phyloP scores from a whole-genome alignment of 2,888 invertebrate genomes.

The Campoplex capitator region DNA sequence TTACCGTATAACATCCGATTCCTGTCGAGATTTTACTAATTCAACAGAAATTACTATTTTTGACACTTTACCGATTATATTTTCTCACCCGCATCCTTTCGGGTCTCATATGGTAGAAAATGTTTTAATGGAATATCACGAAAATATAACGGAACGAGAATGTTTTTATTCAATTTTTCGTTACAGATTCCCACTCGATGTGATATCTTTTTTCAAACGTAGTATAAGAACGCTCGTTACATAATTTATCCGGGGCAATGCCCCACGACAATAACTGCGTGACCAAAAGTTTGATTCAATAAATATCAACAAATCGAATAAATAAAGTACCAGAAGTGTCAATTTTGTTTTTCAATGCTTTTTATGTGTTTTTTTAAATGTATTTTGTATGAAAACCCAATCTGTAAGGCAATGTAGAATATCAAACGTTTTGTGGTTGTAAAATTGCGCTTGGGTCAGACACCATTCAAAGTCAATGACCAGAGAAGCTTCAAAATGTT shows the following conservation, averaged over 20 bases:
- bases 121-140: too few relatives aligned
- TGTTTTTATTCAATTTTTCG: too few relatives aligned
- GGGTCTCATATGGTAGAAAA: not conserved
- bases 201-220: too few relatives aligned
- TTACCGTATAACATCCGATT: constrained; percentile 25
- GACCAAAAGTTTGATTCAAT: not conserved
- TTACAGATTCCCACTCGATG: too few relatives aligned
- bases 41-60: not conserved
- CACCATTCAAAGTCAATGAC: constrained; percentile 27
- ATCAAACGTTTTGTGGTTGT: not conserved
- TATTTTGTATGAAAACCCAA: not conserved
- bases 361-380: not conserved
- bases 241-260: too few relatives aligned
- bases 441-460: constrained; percentile 25
- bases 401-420: not conserved
- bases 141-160: too few relatives aligned
- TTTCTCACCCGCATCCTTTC: not conserved
- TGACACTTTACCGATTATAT: not conserved
- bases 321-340: not conserved
- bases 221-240: too few relatives aligned
- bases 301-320: not conserved
- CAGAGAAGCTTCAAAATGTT: constrained; percentile 37
- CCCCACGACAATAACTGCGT: not conserved
- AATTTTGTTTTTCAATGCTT: not conserved
- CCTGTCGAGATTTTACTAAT: not conserved